Evolutionary conservation across 2,113 vertebrate genomes (phyloP).

Genomic region (Lethenteron camtschaticum): DNA sequence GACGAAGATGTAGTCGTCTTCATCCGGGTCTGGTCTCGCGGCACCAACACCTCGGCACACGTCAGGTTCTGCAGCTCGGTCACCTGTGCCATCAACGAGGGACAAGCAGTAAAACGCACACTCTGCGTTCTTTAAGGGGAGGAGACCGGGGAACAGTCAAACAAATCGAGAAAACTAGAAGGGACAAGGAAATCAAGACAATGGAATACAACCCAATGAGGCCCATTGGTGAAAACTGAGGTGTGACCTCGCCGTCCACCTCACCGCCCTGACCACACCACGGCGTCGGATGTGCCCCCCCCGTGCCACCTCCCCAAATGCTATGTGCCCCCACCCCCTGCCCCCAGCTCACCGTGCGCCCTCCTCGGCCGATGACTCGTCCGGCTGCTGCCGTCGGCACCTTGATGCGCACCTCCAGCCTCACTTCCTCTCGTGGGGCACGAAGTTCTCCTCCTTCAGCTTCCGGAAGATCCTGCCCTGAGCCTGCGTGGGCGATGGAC

Average conservation of each 20-base stretch:
- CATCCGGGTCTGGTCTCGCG: constrained; percentile 1
- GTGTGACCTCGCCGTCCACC: background rate
- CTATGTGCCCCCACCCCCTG: background rate
- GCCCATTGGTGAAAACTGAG: constrained; percentile 4
- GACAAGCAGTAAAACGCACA: background rate
- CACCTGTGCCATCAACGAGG: background rate
- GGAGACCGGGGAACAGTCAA: background rate
- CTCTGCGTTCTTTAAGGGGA: background rate
- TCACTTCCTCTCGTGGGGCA: constrained; percentile 4
- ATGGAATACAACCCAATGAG: background rate
- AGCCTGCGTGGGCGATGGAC: background rate
- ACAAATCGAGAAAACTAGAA: background rate
- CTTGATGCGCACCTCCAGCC: constrained; percentile 1
- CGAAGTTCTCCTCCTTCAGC: constrained; percentile 3
- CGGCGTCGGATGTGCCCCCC: no score
- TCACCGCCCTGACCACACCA: background rate
- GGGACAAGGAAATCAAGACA: background rate
- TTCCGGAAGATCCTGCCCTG: constrained; percentile 5
- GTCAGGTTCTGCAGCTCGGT: constrained; percentile 2
- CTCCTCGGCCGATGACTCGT: background rate
- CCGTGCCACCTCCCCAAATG: no score
- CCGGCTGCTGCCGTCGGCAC: constrained; percentile 1
- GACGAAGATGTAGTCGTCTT: constrained; percentile 1
- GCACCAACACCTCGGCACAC: constrained; percentile 1
- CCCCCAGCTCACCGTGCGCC: constrained; percentile 1